These are phyloP conservation scores for Sorex fumeus DNA, from an alignment of 2,113 vertebrate species.

Conservation along the genomic window DNA sequence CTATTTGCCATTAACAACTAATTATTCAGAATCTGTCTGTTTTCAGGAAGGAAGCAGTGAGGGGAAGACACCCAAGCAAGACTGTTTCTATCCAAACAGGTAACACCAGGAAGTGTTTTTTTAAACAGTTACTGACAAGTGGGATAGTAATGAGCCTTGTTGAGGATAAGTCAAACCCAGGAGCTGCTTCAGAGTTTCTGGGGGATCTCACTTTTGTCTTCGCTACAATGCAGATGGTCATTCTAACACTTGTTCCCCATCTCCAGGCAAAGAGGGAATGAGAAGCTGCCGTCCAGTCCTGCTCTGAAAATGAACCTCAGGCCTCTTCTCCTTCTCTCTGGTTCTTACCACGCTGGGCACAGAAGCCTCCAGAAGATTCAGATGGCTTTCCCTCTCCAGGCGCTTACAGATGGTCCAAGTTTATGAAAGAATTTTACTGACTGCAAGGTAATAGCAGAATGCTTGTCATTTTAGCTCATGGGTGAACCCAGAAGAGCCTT, in stretches of 20 bases:
- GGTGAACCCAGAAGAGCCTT: background rate
- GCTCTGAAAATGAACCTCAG: fast-evolving
- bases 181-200: no score
- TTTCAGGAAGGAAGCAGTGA: background rate
- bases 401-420: background rate
- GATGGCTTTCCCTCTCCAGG: no score
- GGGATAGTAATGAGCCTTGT: background rate
- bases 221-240: background rate
- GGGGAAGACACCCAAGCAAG: background rate
- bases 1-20: constrained; percentile 13
- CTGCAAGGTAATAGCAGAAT: background rate
- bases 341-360: fast-evolving
- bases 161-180: no score
- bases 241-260: fast-evolving
- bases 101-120: background rate
- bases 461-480: constrained; percentile 19
- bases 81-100: background rate
- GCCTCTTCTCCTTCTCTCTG: no score
- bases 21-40: constrained; percentile 48
- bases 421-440: background rate
- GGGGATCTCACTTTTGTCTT: background rate
- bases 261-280: fast-evolving
- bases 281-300: background rate
- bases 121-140: background rate
- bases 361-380: background rate